Evolutionary conservation across 2,797 vertebrate genomes (phyloP), one percentile per base, ranked within the genome.

Genomic region (Fratercula arctica): DNA sequence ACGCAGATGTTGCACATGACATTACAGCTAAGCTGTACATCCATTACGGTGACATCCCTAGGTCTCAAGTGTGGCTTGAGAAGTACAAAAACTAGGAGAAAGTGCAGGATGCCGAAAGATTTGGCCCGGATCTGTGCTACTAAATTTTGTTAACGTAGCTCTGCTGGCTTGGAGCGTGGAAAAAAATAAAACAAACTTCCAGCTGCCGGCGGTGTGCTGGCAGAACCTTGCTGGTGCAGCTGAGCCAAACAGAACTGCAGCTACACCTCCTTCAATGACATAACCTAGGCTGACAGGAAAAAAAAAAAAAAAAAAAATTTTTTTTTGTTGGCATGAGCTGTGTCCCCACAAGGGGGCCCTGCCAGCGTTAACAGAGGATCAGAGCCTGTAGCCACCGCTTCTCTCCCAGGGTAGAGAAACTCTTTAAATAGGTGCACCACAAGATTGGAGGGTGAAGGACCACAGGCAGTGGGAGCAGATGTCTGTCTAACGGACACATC

Each of bases 231-330:
- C 74, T 91, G 41, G 33, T 91, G 81, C 82, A 66, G 91, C 87
- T 93, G 76, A 95, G 94, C 89, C 89, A 93, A 89, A 87, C 63
- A 92, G 88, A 89, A 7, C 89, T 94, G 92, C 89, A 87, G 93
- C 95, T 96, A 87, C 87, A 91, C 90, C 89, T 89, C 87, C 72
- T 93, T 93, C 90, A 46, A 3, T 85, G 90, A 92, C 89, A 96
- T 91, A 97, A 96, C 94, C 87, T 89, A 79, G 23, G 64, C 93
- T 89, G 93, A 95, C 87, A 80, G 92, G 43, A 68, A 68, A 43
- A 16, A 33, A 20, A 56, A 77, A 69, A 31, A 21, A 29, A 82
- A 67, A 50, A 85, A 54, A 21, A 2, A 12, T 9, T 24, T 4
- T 28, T 51, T 43, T 28, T 17, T 20, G 4, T 53, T 93, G 91